A percentile compares a stretch with the other conserved stretches of the same genome.
These are phyloP conservation scores for Eurystomus gularis DNA, from an alignment of 2,113 vertebrate species.

Conservation along the genomic window DNA sequence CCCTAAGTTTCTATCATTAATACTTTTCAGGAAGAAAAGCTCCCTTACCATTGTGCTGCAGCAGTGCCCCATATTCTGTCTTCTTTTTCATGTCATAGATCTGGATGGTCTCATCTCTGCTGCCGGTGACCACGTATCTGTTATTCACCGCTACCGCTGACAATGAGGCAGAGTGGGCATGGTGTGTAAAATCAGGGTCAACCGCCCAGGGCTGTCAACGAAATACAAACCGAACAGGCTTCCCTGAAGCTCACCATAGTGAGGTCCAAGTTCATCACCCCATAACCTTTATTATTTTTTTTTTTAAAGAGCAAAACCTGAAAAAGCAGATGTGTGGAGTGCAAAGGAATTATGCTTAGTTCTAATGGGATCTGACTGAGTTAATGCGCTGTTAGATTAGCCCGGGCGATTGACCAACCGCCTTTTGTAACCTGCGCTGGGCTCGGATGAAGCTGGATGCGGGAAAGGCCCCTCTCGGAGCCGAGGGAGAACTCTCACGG, in stretches of 20 bases:
- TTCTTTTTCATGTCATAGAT: slow-evolving; percentile 94
- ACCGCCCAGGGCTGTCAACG: slow-evolving; percentile 81
- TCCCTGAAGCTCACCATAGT: background rate
- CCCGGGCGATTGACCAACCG: background rate
- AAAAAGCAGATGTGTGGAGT: rapidly evolving
- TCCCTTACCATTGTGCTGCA: slow-evolving; percentile 88
- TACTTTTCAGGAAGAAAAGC: background rate
- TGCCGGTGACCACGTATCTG: slow-evolving; percentile 90
- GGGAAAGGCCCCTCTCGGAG: no score
- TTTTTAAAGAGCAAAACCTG: background rate
- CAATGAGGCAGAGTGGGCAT: slow-evolving; percentile 88
- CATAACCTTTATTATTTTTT: no score
- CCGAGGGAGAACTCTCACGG: no score
- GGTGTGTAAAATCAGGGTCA: slow-evolving; percentile 87
- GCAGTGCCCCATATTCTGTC: slow-evolving; percentile 84
- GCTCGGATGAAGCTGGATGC: background rate
- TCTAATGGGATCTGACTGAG: background rate
- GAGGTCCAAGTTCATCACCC: background rate
- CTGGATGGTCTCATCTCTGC: slow-evolving; percentile 96
- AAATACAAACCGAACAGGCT: background rate
- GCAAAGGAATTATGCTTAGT: background rate
- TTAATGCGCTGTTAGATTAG: background rate
- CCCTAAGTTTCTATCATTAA: background rate
- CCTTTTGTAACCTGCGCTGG: background rate
- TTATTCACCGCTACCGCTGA: slow-evolving; percentile 83